Conservation (phyloP, 2,113 vertebrate genomes). For the Theristicus caerulescens region DNA sequence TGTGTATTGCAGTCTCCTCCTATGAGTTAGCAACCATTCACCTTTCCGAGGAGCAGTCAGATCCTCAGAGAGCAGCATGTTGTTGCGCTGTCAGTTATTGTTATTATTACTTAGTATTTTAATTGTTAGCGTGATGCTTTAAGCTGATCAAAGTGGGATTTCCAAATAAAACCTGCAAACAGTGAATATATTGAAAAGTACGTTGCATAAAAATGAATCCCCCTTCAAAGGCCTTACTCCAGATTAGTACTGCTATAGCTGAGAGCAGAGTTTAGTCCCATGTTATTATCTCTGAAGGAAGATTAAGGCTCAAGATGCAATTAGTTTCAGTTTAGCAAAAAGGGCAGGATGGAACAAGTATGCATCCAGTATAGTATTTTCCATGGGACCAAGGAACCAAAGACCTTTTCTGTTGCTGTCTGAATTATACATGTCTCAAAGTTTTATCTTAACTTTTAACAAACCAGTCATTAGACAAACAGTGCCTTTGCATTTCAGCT, state of each 20-base stretch:
- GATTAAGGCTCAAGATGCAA: constrained; percentile 49
- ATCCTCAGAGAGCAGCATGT: background rate
- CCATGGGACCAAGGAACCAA: background rate
- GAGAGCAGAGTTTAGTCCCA: constrained; percentile 33
- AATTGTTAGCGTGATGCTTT: background rate
- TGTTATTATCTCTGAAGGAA: constrained; percentile 43
- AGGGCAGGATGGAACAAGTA: background rate
- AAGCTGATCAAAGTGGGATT: constrained; percentile 33
- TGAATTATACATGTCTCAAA: background rate
- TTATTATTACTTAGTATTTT: constrained; percentile 13
- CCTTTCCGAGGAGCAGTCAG: background rate
- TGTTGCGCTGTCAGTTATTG: background rate
- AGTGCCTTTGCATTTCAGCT: background rate
- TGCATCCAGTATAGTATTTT: background rate
- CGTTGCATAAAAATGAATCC: constrained; percentile 31
- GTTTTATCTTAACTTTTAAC: background rate
- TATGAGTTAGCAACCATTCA: background rate
- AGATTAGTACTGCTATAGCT: constrained; percentile 28
- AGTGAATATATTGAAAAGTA: background rate
- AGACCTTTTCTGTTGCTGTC: background rate
- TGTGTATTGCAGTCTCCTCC: background rate
- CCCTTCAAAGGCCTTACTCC: constrained; percentile 42
- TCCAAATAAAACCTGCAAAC: constrained; percentile 13
- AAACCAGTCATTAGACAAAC: background rate
- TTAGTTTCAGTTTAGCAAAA: constrained; percentile 30